Evolutionary conservation across 2,113 vertebrate species (phyloP).

Genomic region (Delphinapterus leucas): DNA sequence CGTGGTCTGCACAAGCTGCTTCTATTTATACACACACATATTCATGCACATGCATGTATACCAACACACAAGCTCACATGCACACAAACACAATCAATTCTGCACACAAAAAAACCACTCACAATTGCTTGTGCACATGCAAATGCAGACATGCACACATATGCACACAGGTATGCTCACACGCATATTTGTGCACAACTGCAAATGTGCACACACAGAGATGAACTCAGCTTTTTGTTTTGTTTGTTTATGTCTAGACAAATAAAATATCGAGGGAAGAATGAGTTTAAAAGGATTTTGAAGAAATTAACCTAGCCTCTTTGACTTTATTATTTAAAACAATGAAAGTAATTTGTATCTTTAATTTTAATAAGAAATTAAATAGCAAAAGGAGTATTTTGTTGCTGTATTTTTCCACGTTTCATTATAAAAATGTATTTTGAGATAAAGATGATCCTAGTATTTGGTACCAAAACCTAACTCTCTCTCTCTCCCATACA

Average conservation of each 20-base stretch:
- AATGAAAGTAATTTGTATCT: not conserved
- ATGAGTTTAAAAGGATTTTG: not conserved
- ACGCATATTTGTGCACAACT: not conserved
- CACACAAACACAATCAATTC: not conserved
- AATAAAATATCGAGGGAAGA: not conserved
- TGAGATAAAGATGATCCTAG: not conserved
- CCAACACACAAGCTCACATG: not conserved
- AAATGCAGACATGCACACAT: not conserved
- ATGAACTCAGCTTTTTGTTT: not conserved
- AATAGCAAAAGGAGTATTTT: not conserved
- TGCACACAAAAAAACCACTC: not conserved
- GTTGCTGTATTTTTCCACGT: not conserved
- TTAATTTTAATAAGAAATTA: not conserved
- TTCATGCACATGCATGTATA: not conserved
- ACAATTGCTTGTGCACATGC: not conserved
- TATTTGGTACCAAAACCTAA: not conserved
- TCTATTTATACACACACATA: not conserved
- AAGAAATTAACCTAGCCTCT: not conserved
- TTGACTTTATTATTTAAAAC: not conserved
- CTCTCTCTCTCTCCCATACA: not conserved
- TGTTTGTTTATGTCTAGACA: not conserved
- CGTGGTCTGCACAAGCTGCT: not conserved
- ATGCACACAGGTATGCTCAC: not conserved
- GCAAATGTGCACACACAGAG: not conserved
- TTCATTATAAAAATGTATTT: conserved; percentile 19